Evolutionary conservation across 2,888 invertebrate genomes (phyloP), one percentile per base, ranked within the genome.

Genomic region (Drosophila colorata): DNA sequence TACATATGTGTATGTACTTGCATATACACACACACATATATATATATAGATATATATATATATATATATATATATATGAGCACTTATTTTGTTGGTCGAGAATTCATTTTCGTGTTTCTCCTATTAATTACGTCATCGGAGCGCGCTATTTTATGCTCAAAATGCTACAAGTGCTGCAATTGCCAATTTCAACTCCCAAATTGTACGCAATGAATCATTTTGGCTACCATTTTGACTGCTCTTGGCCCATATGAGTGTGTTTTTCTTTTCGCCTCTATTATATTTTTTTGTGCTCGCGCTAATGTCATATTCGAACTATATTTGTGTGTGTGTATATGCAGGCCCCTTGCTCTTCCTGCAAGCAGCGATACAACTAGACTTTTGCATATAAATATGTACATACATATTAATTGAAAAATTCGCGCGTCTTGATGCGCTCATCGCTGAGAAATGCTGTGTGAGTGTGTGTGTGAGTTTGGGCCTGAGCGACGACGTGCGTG

Each of bases 371-470:
- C 56, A 57, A 56, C 43, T 51, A 57, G 49, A 48, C 46, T 47
- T 58, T 46, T 38, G 33, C 38, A 58, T 58, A 69, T 59, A 53
- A 37, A 65, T 53, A 59, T 64, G 41, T 63, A 63, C 65, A 76
- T 74, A 76, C 67, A 81, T 76, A 84, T 78, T 79, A 85, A 85
- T 85, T 89, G 87, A 88, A 78, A 87, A 89, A 71, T 89, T 89
- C 79, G 89, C 78, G 80, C 82, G 89, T 76, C 82, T 89, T 86
- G 90, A 90, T 90, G 89, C 79, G 89, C 86, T 91, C 90, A 90
- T 90, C 90, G 89, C 79, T 73, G 61, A 80, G 81, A 78, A 82
- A 88, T 90, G 85, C 69, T 48, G 44, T 69, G 59, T 60, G 57
- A 60, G 40, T 56, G 48, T 51, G 40, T 48, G 48, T 66, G 37